Percentiles rank a stretch among this genome's conserved stretches.
Evolutionary conservation across 2,797 vertebrate species (phyloP).

Genomic region (Pseudocheirus occidentalis): DNA sequence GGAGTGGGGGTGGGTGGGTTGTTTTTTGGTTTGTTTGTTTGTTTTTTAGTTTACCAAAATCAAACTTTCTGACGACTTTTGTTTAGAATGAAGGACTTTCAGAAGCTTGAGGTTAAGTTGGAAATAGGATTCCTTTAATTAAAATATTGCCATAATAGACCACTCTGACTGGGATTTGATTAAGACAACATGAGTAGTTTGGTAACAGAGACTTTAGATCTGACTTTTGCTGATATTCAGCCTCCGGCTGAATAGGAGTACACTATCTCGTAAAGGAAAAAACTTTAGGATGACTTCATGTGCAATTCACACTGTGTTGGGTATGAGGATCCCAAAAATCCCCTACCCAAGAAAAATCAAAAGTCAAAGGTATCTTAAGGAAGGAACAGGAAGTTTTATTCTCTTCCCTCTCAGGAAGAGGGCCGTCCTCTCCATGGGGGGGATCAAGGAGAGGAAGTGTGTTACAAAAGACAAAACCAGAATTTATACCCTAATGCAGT

Average conservation of each 20-base stretch:
- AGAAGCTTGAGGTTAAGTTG: neutral
- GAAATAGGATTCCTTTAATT: slow-evolving; percentile 19
- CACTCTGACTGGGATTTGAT: neutral
- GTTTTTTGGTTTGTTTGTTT: neutral
- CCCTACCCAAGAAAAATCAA: too few relatives aligned
- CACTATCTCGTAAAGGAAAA: neutral
- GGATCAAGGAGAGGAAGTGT: too few relatives aligned
- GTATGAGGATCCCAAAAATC: too few relatives aligned
- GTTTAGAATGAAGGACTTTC: slow-evolving; percentile 38
- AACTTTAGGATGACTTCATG: neutral
- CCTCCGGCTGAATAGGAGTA: neutral
- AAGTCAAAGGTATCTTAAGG: too few relatives aligned
- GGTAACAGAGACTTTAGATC: neutral
- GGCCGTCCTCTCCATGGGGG: too few relatives aligned
- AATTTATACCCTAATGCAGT: too few relatives aligned
- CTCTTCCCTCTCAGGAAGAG: too few relatives aligned
- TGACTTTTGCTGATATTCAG: slow-evolving; percentile 3
- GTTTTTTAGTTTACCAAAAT: slow-evolving; percentile 38
- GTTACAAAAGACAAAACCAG: too few relatives aligned
- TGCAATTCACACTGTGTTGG: neutral
- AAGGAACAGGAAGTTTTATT: too few relatives aligned
- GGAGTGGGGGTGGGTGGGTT: neutral
- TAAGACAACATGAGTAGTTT: neutral
- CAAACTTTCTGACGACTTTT: neutral
- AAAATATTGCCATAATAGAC: neutral